These are phyloP conservation scores for Zosterops pallidus DNA, from an alignment of 2,113 vertebrate species.

Conservation along the genomic window DNA sequence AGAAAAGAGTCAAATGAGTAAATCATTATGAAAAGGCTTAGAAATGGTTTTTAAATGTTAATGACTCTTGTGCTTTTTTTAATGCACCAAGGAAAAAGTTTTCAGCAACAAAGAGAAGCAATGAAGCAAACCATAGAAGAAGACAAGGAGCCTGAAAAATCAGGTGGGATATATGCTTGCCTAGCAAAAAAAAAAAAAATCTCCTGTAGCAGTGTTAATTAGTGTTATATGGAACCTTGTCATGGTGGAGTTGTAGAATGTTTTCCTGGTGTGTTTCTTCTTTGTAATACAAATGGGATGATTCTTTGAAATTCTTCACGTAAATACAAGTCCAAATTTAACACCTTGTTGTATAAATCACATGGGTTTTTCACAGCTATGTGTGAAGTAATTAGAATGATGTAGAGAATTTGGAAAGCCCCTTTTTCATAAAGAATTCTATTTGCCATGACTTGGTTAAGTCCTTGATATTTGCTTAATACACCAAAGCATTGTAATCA, in stretches of 20 bases:
- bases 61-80: not conserved
- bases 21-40: not conserved
- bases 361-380: accelerated
- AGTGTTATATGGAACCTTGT: not conserved
- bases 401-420: not conserved
- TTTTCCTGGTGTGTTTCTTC: not conserved
- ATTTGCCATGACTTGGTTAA: not conserved
- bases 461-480: not conserved
- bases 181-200: not conserved
- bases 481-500: not conserved
- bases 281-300: not conserved
- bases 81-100: slow-evolving; percentile 85
- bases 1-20: not conserved
- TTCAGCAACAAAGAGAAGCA: slow-evolving; percentile 95
- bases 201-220: not conserved
- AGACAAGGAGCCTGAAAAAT: slow-evolving; percentile 89
- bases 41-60: not conserved
- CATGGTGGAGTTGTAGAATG: not conserved
- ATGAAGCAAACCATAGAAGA: slow-evolving; percentile 93
- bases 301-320: not conserved
- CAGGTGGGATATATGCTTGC: slow-evolving; percentile 75
- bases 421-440: not conserved
- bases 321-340: not conserved
- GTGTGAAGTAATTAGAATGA: not conserved
- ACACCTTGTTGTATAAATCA: not conserved